phyloP scores from a whole-genome alignment of 1,140 invertebrate genomes.

The Euschistus heros region DNA sequence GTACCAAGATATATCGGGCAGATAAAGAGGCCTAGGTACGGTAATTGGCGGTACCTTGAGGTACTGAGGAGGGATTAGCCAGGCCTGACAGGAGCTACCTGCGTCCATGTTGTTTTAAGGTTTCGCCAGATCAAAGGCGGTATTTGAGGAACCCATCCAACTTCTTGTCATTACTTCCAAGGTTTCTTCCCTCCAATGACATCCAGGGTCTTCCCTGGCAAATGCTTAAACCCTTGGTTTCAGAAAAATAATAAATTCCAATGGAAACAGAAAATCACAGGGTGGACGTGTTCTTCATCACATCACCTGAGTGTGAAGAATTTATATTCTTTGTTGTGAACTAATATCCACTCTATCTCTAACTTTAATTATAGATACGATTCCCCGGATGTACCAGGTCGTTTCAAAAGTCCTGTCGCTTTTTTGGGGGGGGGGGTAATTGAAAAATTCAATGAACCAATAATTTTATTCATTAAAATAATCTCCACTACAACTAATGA shows the following conservation, averaged over 20 bases:
- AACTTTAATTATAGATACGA: too few species aligned
- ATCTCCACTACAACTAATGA: too few species aligned
- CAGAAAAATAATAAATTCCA: not conserved
- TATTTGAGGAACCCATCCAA: not conserved
- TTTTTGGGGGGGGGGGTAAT: too few species aligned
- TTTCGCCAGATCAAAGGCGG: conserved; percentile 6
- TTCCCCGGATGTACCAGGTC: too few species aligned
- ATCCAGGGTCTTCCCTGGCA: not conserved
- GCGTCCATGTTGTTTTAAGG: conserved; percentile 6
- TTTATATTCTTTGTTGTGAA: too few species aligned
- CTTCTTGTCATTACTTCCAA: not conserved
- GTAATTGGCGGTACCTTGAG: not conserved
- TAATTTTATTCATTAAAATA: too few species aligned
- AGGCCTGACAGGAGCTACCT: not conserved
- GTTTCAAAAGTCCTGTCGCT: too few species aligned
- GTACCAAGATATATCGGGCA: not conserved
- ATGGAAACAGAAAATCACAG: not conserved
- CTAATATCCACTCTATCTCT: too few species aligned
- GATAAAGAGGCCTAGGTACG: not conserved
- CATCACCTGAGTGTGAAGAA: too few species aligned
- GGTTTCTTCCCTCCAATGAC: not conserved
- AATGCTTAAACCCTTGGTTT: not conserved
- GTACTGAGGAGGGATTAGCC: not conserved
- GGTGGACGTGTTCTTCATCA: too few species aligned
- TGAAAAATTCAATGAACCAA: too few species aligned